Conservation (phyloP, 2,113 vertebrate genomes). For the Erinaceus europaeus region DNA sequence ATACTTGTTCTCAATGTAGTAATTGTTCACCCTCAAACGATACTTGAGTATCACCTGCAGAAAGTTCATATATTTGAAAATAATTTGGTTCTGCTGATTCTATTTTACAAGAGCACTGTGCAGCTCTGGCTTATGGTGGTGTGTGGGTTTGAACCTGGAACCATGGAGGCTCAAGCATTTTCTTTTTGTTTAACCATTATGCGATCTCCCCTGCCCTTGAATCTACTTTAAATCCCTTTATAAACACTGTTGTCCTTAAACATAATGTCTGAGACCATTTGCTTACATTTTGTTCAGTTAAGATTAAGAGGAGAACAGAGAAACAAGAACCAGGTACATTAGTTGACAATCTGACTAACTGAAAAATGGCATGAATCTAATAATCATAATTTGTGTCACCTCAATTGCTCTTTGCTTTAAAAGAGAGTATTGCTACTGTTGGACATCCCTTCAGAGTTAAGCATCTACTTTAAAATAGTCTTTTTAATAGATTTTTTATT, state of each 20-base stretch:
- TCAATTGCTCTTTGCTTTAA: not conserved
- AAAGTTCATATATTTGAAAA: not conserved
- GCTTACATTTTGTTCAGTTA: not conserved
- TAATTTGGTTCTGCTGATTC: too few relatives aligned
- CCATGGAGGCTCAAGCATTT: too few relatives aligned
- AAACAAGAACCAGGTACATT: not conserved
- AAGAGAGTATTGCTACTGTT: not conserved
- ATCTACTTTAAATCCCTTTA: not conserved
- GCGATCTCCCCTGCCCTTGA: not conserved
- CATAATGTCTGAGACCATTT: not conserved
- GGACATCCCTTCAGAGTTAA: constrained; percentile 8
- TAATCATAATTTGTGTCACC: not conserved
- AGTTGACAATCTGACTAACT: not conserved
- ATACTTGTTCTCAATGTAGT: not conserved
- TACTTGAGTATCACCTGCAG: not conserved
- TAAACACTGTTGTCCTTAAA: not conserved
- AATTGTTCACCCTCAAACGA: not conserved
- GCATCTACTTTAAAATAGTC: not conserved
- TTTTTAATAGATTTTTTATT: not conserved
- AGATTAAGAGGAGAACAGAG: not conserved
- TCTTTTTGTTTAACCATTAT: not conserved
- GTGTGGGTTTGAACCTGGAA: too few relatives aligned
- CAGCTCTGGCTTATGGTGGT: too few relatives aligned
- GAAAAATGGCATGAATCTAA: not conserved
- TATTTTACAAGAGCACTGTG: too few relatives aligned